Evolutionary conservation across 2,888 invertebrate species (phyloP).

Genomic region (Lymantria monacha): DNA sequence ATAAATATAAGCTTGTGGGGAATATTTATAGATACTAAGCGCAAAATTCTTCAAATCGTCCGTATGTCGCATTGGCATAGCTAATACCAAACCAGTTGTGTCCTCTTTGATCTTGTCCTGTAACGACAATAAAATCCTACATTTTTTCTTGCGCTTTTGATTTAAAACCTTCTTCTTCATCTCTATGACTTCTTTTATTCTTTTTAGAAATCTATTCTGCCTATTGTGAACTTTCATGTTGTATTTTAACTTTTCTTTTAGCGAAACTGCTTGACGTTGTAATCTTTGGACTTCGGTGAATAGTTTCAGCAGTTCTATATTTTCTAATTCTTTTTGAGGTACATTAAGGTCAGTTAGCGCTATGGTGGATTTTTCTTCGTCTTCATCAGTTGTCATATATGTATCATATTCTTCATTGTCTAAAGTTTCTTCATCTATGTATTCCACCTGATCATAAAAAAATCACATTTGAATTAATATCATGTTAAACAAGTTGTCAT

Average conservation of each 20-base stretch:
- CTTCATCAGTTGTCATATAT: conserved; percentile 51
- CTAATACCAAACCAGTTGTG: conserved; percentile 64
- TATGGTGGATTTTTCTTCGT: conserved; percentile 30
- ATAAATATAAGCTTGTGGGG: conserved; percentile 74
- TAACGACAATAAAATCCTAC: conserved; percentile 64
- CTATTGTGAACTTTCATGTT: conserved; percentile 63
- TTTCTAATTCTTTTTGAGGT: conserved; percentile 33
- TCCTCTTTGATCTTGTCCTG: conserved; percentile 75
- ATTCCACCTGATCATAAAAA: conserved; percentile 59
- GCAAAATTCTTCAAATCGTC: conserved; percentile 75
- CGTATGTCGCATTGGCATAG: conserved; percentile 72
- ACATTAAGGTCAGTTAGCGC: conserved; percentile 23
- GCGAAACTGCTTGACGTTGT: conserved; percentile 58
- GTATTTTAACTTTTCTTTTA: conserved; percentile 63
- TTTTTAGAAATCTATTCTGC: conserved; percentile 55
- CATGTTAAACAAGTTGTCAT: background rate
- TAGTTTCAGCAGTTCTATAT: conserved; percentile 59
- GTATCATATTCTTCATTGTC: conserved; percentile 57
- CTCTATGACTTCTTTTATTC: conserved; percentile 62
- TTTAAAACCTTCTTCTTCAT: conserved; percentile 63
- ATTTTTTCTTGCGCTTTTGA: conserved; percentile 69
- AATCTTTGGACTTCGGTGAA: conserved; percentile 70
- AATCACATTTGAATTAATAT: too few relatives aligned
- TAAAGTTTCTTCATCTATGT: conserved; percentile 72
- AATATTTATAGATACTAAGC: conserved; percentile 72